Conservation (phyloP, 2,888 invertebrate genomes). For the Lagria hirta region DNA sequence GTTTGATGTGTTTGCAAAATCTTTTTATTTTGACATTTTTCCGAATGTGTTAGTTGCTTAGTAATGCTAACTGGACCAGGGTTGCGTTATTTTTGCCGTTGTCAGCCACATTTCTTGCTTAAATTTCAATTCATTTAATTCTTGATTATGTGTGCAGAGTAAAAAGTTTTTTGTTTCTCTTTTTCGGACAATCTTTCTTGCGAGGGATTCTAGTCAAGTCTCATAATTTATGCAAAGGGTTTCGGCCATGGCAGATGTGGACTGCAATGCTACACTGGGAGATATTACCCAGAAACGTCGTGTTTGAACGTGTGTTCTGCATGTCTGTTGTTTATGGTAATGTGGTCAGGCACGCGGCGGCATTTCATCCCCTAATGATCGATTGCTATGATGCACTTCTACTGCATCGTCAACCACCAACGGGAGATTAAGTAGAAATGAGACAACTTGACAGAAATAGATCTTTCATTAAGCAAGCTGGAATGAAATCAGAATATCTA, state of each 20-base stretch:
- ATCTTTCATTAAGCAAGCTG: too few species aligned
- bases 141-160: slow-evolving; percentile 32
- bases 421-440: too few species aligned
- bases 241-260: slow-evolving; percentile 33
- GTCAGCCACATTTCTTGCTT: too few species aligned
- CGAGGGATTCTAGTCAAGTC: slow-evolving; percentile 35
- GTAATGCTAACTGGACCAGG: too few species aligned
- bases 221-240: slow-evolving; percentile 46
- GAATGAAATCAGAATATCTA: too few species aligned
- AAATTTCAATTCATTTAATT: slow-evolving; percentile 42
- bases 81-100: too few species aligned
- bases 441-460: too few species aligned
- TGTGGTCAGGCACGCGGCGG: slow-evolving; percentile 36
- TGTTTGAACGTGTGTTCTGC: slow-evolving; percentile 37
- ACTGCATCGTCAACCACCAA: slow-evolving; percentile 13
- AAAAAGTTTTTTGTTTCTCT: too few species aligned
- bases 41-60: too few species aligned
- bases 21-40: too few species aligned
- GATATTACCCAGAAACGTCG: slow-evolving; percentile 41
- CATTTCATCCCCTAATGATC: slow-evolving; percentile 38
- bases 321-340: slow-evolving; percentile 43
- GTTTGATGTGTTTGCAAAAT: too few species aligned
- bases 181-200: slow-evolving; percentile 34
- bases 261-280: slow-evolving; percentile 36
- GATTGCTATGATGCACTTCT: slow-evolving; percentile 28